Conservation (phyloP, 92 coral and sea anemone species). For the Siderastrea siderea region DNA sequence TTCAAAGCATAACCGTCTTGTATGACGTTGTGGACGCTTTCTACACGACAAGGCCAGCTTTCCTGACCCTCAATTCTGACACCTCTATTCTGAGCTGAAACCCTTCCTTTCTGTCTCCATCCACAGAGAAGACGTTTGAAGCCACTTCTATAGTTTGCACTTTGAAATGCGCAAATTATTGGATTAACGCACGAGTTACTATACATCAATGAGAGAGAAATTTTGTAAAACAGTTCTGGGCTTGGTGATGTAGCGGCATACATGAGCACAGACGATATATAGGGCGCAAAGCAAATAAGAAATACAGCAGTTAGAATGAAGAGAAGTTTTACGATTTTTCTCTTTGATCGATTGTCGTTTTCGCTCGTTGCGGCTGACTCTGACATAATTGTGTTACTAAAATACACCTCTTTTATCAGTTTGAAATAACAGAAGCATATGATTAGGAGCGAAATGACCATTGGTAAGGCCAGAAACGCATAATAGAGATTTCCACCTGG, state of each 20-base stretch:
- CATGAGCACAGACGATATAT: constrained; percentile 18
- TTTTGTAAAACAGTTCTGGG: constrained; percentile 21
- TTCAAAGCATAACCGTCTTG: background rate
- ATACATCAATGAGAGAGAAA: constrained; percentile 61
- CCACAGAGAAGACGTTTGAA: constrained; percentile 44
- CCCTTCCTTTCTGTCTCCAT: background rate
- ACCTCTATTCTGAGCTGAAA: background rate
- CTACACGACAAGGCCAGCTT: background rate
- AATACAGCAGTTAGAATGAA: constrained; percentile 65
- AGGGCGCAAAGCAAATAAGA: constrained; percentile 70
- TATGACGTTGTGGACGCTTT: background rate
- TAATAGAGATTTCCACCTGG: constrained; percentile 55
- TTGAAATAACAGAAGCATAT: constrained; percentile 73
- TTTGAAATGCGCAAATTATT: constrained; percentile 71
- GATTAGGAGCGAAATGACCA: constrained; percentile 28
- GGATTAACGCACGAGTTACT: constrained; percentile 72
- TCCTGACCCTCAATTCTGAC: background rate
- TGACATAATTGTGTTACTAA: constrained; percentile 76
- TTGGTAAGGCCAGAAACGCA: constrained; percentile 49
- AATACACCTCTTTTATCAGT: constrained; percentile 70
- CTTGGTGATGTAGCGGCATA: constrained; percentile 34
- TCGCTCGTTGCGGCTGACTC: constrained; percentile 7
- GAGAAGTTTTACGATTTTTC: constrained; percentile 73
- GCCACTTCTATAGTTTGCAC: constrained; percentile 69
- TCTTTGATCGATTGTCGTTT: constrained; percentile 58